A percentile compares a stretch with the other conserved stretches of the same genome.
phyloP scores from a whole-genome alignment of 1,140 invertebrate genomes.

The Sycophila sp. region DNA sequence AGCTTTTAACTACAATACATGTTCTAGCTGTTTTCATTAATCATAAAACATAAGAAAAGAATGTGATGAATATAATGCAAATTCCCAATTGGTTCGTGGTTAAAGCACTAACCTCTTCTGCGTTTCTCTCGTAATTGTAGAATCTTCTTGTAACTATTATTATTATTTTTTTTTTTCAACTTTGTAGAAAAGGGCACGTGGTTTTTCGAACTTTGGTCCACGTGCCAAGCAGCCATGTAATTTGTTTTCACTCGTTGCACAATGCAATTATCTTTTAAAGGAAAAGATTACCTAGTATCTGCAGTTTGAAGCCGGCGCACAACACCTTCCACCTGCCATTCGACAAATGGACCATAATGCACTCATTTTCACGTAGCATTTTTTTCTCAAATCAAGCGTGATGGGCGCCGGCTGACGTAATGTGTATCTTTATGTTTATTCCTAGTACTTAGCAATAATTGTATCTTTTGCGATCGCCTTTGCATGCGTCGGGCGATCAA shows the following conservation, averaged over 20 bases:
- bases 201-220: background rate
- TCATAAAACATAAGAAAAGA: background rate
- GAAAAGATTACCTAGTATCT: background rate
- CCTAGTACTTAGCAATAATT: no score
- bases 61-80: slow-evolving; percentile 21
- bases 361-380: background rate
- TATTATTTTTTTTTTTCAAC: no score
- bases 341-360: no score
- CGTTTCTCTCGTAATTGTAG: slow-evolving; percentile 33
- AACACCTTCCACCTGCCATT: background rate
- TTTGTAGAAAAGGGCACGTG: background rate
- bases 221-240: background rate
- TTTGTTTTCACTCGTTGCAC: slow-evolving; percentile 3
- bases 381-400: background rate
- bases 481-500: slow-evolving; percentile 30
- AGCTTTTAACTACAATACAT: background rate
- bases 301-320: background rate
- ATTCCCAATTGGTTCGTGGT: slow-evolving; percentile 37
- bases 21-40: no score
- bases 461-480: slow-evolving; percentile 5
- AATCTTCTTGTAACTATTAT: no score
- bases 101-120: slow-evolving; percentile 32
- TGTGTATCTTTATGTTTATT: background rate
- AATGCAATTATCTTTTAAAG: slow-evolving; percentile 10
- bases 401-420: background rate